Evolutionary conservation across 2,797 vertebrate genomes (phyloP).

Genomic region (Margarornis squamiger): DNA sequence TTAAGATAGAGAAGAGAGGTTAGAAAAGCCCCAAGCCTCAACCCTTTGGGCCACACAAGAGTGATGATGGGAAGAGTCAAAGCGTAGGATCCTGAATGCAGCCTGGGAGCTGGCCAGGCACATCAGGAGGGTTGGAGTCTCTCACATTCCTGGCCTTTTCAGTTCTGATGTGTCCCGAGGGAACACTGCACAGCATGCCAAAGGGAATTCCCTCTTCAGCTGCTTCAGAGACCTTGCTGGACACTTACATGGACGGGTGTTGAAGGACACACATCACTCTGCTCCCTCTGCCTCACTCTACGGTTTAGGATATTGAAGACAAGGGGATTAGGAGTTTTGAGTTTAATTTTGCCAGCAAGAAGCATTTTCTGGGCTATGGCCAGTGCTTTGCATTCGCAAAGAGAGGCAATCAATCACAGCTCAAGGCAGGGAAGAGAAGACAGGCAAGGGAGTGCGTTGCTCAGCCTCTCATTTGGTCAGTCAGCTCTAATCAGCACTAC

Average conservation of each 20-base stretch:
- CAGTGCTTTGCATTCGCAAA: not conserved
- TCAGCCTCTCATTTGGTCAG: not conserved
- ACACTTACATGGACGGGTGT: accelerated
- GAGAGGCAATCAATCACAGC: not conserved
- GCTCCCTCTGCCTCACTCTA: not conserved
- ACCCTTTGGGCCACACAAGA: not conserved
- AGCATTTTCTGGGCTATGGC: not conserved
- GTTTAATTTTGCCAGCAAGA: not conserved
- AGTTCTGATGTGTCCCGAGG: accelerated
- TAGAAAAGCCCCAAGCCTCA: not conserved
- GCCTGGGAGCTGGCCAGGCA: accelerated
- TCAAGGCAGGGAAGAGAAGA: not conserved
- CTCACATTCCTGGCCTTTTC: not conserved
- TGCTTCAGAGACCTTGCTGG: not conserved
- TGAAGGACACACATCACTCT: accelerated
- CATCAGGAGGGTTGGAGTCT: not conserved
- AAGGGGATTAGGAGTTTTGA: not conserved
- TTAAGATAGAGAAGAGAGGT: not conserved
- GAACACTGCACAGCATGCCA: accelerated
- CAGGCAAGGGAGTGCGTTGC: not conserved
- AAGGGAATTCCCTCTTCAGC: not conserved
- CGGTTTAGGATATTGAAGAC: accelerated
- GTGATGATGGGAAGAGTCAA: accelerated
- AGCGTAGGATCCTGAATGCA: accelerated
- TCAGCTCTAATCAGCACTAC: not conserved